Evolutionary conservation across 2,797 vertebrate genomes (phyloP), one percentile per base, ranked within the genome.

Genomic region (Eremophila alpestris): DNA sequence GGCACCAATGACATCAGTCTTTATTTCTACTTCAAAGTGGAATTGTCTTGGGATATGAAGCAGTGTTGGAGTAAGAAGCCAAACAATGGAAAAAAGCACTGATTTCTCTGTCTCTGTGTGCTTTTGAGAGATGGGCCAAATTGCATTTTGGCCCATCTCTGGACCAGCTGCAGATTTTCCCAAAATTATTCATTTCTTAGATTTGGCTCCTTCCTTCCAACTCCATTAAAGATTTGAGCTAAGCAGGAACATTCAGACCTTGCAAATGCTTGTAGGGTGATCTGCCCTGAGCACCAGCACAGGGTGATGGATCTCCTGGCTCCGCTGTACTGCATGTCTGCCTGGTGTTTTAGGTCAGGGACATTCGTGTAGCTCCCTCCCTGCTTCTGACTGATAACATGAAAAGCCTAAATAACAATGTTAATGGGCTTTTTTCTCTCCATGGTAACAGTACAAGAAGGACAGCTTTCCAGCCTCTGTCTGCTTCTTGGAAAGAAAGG

Each of bases 401-500:
- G 67, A 90, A 87, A 93, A 91, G 45, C 32, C 79, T 91, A 73
- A 90, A 86, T 75, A 94, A 75, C 51, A 71, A 65, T 30, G 45
- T 74, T 86, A 76, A 74, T 60, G 52, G 63, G 45, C 22, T 79
- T 91, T 91, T 92, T 90, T 60, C 67, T 93, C 70, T 94, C 91
- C 85, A 84, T 91, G 83, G 87, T 90, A 94, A 84, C 85, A 70
- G 56, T 29, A 73, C 34, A 86, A 83, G 76, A 62, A 93, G 73
- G 76, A 81, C 55, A 79, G 38, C 64, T 82, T 78, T 94, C 38
- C 76, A 76, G 41, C n/a, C 38, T 87, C 65, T 87, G 38, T 20
- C 52, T 87, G 70, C n/a, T 84, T 76, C 69, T 76, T 56, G 36
- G 15, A 75, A 68, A 48, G 56, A 41, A 58, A 40, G 7, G 45